A percentile compares a stretch with the other conserved stretches of the same genome.
Evolutionary conservation across 2,888 invertebrate species (phyloP).

Genomic region (Melitaea athalia): DNA sequence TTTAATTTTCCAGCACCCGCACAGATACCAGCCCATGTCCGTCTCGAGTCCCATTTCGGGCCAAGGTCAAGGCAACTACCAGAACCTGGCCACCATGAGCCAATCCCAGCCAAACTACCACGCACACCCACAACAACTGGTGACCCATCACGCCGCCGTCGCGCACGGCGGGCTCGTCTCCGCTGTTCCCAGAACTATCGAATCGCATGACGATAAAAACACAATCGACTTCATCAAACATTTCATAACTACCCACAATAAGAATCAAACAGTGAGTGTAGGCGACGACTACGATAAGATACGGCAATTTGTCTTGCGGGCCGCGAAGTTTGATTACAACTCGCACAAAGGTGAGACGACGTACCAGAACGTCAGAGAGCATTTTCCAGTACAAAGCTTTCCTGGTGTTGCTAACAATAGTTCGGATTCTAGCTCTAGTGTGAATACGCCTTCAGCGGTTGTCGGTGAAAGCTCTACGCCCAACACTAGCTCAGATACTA

Average conservation of each 20-base stretch:
- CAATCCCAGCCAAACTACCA: constrained; percentile 67
- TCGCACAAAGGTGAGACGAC: constrained; percentile 62
- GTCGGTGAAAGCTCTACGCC: constrained; percentile 85
- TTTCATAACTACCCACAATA: constrained; percentile 57
- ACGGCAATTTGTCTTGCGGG: constrained; percentile 37
- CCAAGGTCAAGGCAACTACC: constrained; percentile 56
- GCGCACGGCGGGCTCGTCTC: constrained; percentile 54
- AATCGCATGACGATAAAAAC: constrained; percentile 64
- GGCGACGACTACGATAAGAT: constrained; percentile 61
- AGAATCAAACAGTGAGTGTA: constrained; percentile 49
- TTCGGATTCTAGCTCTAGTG: constrained; percentile 87
- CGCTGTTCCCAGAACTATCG: constrained; percentile 55
- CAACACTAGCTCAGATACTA: constrained; percentile 86
- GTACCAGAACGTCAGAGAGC: constrained; percentile 68
- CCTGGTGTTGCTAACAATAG: constrained; percentile 67
- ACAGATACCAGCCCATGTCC: constrained; percentile 74
- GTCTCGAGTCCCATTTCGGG: constrained; percentile 64
- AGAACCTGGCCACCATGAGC: constrained; percentile 68
- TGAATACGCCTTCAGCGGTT: constrained; percentile 82
- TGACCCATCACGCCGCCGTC: constrained; percentile 49
- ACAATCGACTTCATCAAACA: constrained; percentile 65
- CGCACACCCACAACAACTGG: constrained; percentile 38
- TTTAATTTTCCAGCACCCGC: constrained; percentile 55
- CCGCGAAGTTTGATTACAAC: constrained; percentile 63
- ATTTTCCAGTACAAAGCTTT: constrained; percentile 51